Evolutionary conservation across 2,888 invertebrate genomes (phyloP).

Genomic region (Subacronicta megacephala): DNA sequence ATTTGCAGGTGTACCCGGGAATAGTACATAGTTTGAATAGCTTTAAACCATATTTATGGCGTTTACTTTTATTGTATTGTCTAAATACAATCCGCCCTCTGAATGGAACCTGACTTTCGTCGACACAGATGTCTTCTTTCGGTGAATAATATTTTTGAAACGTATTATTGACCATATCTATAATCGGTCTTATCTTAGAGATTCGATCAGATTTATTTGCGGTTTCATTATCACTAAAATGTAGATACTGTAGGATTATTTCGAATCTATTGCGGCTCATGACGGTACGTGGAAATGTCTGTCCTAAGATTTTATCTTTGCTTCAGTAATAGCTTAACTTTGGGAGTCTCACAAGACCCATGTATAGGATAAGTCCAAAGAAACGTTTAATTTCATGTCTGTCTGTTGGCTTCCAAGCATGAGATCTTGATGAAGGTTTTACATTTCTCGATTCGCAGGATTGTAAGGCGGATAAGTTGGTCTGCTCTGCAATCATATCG

Average conservation of each 20-base stretch:
- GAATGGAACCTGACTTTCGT: conserved; percentile 23
- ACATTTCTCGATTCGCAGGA: too few relatives aligned
- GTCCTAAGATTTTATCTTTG: conserved; percentile 13
- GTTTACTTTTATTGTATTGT: conserved; percentile 31
- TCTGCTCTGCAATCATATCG: conserved; percentile 1
- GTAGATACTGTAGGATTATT: conserved; percentile 7
- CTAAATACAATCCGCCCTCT: conserved; percentile 30
- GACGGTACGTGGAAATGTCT: conserved; percentile 10
- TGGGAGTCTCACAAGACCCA: conserved; percentile 14
- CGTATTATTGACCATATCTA: conserved; percentile 7
- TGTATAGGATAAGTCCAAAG: conserved; percentile 13
- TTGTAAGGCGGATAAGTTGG: too few relatives aligned
- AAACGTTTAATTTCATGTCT: conserved; percentile 9
- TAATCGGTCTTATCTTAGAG: conserved; percentile 4
- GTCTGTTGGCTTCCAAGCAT: conserved; percentile 8
- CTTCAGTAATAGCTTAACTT: conserved; percentile 7
- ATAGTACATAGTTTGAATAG: conserved; percentile 41
- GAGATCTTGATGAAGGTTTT: background rate
- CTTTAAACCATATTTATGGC: conserved; percentile 27
- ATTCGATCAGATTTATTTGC: conserved; percentile 3
- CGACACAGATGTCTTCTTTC: conserved; percentile 20
- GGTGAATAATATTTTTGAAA: conserved; percentile 12
- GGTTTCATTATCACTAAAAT: conserved; percentile 11
- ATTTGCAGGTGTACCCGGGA: conserved; percentile 48
- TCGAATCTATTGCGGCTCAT: conserved; percentile 15